Percentiles rank a stretch among this genome's conserved stretches.
Conservation (phyloP, 2,113 vertebrate species). For the Poicephalus meyeri region DNA sequence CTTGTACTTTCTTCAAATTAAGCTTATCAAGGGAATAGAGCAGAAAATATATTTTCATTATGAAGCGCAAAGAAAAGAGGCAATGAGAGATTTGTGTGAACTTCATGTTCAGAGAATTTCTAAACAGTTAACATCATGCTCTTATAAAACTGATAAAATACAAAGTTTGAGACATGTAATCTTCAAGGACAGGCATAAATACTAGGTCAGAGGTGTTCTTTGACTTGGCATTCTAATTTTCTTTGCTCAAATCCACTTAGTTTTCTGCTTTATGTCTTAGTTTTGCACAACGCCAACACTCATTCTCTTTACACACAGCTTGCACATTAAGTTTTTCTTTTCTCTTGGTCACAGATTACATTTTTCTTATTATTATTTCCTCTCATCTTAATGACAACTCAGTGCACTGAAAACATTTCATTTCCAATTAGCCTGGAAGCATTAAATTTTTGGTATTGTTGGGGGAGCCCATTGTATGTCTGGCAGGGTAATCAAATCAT, state of each 20-base stretch:
- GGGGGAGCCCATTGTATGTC: neutral
- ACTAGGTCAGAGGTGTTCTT: neutral
- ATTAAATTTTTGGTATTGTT: neutral
- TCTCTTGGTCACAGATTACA: neutral
- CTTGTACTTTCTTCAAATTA: neutral
- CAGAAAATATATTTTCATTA: neutral
- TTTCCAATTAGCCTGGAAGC: neutral
- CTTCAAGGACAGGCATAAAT: neutral
- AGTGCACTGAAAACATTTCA: neutral
- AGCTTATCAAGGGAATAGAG: neutral
- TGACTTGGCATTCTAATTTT: neutral
- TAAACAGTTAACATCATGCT: neutral
- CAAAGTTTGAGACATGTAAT: neutral
- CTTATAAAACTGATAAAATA: neutral
- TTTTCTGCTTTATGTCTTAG: neutral
- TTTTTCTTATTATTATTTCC: neutral
- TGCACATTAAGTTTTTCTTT: neutral
- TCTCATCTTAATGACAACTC: neutral
- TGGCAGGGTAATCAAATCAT: neutral
- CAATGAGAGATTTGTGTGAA: neutral
- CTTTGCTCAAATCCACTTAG: neutral
- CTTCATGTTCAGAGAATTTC: neutral
- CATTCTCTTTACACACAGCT: neutral
- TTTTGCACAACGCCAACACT: neutral
- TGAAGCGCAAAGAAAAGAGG: neutral